Percentiles rank a stretch among this genome's conserved stretches.
phyloP scores from a whole-genome alignment of 1,140 invertebrate species.

The Eumaeus atala region DNA sequence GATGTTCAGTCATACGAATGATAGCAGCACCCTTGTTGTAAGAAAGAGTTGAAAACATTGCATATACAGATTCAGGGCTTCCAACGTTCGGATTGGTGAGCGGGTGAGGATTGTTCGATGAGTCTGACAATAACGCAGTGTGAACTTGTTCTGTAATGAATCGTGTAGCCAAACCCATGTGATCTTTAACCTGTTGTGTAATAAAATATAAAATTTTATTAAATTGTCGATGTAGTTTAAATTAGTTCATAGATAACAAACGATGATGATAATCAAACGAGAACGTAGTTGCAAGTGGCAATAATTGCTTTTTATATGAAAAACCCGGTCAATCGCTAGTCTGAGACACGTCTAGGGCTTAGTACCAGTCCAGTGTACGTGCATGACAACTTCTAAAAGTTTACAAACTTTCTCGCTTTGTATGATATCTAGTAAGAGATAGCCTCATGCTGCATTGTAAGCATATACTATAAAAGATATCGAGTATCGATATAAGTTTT shows the following conservation, averaged over 20 bases:
- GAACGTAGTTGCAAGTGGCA: too few species aligned
- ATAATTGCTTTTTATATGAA: too few species aligned
- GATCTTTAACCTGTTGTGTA: conserved; percentile 79
- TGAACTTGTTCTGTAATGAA: conserved; percentile 81
- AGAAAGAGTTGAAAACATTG: conserved; percentile 76
- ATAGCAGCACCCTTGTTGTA: conserved; percentile 81
- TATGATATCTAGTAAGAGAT: too few species aligned
- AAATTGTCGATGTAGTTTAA: conserved; percentile 60
- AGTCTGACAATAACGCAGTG: conserved; percentile 78
- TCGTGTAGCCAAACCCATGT: conserved; percentile 68
- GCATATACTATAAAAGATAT: too few species aligned
- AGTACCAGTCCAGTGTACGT: too few species aligned
- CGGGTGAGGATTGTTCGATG: conserved; percentile 77
- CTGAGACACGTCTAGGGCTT: too few species aligned
- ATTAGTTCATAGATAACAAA: not conserved
- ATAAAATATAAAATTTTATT: conserved; percentile 71
- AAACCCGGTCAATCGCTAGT: too few species aligned
- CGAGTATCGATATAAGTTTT: too few species aligned
- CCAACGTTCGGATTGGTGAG: conserved; percentile 70
- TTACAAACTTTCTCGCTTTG: too few species aligned
- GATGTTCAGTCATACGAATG: conserved; percentile 85
- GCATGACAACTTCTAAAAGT: too few species aligned
- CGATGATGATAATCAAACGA: too few species aligned
- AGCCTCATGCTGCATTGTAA: too few species aligned
- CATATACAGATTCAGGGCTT: conserved; percentile 65